phyloP scores from a whole-genome alignment of 2,888 invertebrate genomes.

The Pteria penguin region DNA sequence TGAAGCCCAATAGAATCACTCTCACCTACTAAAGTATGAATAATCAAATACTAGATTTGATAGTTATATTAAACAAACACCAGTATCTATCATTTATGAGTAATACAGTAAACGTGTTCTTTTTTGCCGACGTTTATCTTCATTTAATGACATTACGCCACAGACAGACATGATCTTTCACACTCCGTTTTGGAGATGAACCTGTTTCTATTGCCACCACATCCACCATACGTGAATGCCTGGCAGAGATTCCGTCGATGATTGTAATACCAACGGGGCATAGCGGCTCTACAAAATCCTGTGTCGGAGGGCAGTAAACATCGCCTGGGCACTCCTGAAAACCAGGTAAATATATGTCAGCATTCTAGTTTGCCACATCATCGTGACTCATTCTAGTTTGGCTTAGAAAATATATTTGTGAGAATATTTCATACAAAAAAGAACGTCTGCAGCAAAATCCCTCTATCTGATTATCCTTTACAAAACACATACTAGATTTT shows the following conservation, averaged over 20 bases:
- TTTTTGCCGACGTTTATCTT: too few relatives aligned
- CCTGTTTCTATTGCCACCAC: slow-evolving; percentile 30
- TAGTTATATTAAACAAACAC: too few relatives aligned
- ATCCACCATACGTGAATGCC: slow-evolving; percentile 27
- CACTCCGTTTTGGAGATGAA: neutral
- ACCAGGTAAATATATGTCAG: neutral
- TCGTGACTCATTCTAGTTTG: neutral
- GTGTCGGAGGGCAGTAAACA: neutral
- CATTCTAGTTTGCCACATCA: neutral
- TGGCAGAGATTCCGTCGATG: slow-evolving; percentile 24
- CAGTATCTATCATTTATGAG: too few relatives aligned
- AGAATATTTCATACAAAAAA: neutral
- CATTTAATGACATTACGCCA: too few relatives aligned
- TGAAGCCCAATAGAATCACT: too few relatives aligned
- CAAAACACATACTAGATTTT: too few relatives aligned
- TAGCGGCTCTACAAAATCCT: slow-evolving; percentile 20
- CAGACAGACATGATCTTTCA: too few relatives aligned
- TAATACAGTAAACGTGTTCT: too few relatives aligned
- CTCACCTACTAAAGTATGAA: too few relatives aligned
- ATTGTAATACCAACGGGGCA: slow-evolving; percentile 30
- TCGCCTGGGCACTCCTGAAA: neutral
- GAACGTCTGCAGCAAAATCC: too few relatives aligned
- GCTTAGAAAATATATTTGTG: neutral
- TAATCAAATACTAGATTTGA: too few relatives aligned
- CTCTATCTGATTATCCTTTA: too few relatives aligned